Base-by-base conservation (phyloP, 1,140 invertebrate genomes). In the Hestina assimilis region DNA sequence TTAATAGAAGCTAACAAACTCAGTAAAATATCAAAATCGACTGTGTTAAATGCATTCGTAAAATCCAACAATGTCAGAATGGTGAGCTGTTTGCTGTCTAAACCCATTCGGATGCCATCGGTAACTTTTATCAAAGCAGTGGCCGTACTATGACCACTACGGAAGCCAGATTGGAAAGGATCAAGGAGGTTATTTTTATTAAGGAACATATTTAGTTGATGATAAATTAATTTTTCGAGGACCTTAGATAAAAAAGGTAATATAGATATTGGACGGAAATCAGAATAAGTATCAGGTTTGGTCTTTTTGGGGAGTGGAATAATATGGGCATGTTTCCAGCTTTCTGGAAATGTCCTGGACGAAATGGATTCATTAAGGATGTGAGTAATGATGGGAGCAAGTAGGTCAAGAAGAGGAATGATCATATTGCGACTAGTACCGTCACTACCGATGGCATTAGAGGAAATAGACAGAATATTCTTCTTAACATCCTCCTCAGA, bases 301-400 rank as follows among this genome's bases (percentile, higher is more conserved):
- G 31, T 15, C 1, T 26, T 51, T 40, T 51, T 51, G n/a, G 45
- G 45, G 2, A 47, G 15, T 17, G 47, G 47, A 9, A 40, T 40
- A 24, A 26, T 26, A 8, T 26, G 24, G 6, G 24, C 24, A 26
- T 9, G 6, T 31, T 31, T 31, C 28, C 28, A 31, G 29, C n/a
- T 19, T 41, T 23, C 11, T 35, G 21, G 48, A 51, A 38, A 51
- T 1, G 19, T 11, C 2, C 23, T 8, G 9, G 48, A 41, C 4
- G 48, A 28, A 17, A 51, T 12, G 11, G 48, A 51, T 17, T 26
- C 40, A 28, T 40, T 51, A n/a, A 51, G 1, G n/a, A 43, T 53
- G 12, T 53, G 50, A 26, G 50, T 53, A 12, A 53, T 43, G 50
- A 43, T 23, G 14, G 40, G 50, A 31, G 14, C 20, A 3, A 53